These are phyloP conservation scores for Oscheius onirici DNA, from an alignment of 2,888 invertebrate species.

Conservation along the genomic window DNA sequence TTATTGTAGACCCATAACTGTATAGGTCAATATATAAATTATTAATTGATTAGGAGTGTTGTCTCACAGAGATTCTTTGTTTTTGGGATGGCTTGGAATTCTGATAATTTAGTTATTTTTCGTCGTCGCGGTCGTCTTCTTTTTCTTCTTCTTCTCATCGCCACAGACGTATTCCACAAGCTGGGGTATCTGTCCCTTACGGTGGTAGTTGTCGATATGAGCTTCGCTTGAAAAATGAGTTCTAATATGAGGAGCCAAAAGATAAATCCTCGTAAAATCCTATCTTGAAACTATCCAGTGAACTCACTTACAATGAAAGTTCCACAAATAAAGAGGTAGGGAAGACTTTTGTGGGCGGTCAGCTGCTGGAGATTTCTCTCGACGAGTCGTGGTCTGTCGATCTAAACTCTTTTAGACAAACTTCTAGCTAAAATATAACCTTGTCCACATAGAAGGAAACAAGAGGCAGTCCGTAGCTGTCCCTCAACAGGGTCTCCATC, in stretches of 20 bases:
- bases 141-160: constrained; percentile 65
- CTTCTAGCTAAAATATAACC: constrained; percentile 26
- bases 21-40: background rate
- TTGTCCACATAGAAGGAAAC: constrained; percentile 71
- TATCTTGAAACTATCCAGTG: too few species aligned
- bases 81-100: background rate
- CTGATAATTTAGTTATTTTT: constrained; percentile 1
- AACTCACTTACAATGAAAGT: constrained; percentile 70
- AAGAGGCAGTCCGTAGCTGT: constrained; percentile 68
- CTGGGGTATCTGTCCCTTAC: constrained; percentile 68
- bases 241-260: too few species aligned
- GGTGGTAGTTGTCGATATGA: constrained; percentile 69
- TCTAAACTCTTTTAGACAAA: constrained; percentile 35
- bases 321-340: constrained; percentile 70
- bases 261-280: too few species aligned
- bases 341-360: constrained; percentile 68
- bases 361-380: constrained; percentile 65
- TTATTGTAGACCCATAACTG: background rate
- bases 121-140: constrained; percentile 34
- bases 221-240: constrained; percentile 64
- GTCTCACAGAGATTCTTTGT: constrained; percentile 14
- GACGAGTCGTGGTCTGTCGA: constrained; percentile 62
- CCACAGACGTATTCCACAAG: constrained; percentile 70
- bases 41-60: constrained; percentile 11
- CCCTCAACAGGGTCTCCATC: constrained; percentile 58